These are phyloP conservation scores for Tauraco hartlaubi DNA, from an alignment of 2,797 vertebrate species.

Conservation along the genomic window DNA sequence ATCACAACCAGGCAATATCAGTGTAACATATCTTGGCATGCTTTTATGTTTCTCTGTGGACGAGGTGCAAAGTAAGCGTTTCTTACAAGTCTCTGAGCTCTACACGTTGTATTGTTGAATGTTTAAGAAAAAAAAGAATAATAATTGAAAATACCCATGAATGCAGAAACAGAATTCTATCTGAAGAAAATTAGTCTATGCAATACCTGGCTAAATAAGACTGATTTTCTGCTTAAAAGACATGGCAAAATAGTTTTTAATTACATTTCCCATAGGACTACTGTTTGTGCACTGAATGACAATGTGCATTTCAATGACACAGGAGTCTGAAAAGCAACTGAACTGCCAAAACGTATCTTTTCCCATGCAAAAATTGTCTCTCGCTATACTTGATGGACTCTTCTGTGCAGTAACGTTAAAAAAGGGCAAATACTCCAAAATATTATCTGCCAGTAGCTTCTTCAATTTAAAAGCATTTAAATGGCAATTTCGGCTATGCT, in stretches of 20 bases:
- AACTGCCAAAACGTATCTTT: background rate
- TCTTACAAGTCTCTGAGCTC: background rate
- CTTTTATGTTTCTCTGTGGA: background rate
- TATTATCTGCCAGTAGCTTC: background rate
- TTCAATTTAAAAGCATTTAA: constrained; percentile 20
- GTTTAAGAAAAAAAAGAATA: background rate
- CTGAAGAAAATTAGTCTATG: background rate
- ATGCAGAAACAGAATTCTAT: background rate
- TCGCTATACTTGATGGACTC: background rate
- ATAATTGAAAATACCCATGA: background rate
- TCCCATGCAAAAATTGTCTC: background rate
- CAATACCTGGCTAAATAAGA: background rate
- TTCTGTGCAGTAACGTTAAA: background rate
- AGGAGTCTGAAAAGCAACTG: background rate
- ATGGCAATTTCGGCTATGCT: background rate
- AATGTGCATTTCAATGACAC: background rate
- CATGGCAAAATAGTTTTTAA: background rate
- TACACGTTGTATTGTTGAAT: background rate
- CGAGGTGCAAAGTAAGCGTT: background rate
- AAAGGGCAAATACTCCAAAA: background rate
- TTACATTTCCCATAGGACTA: background rate
- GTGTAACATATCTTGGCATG: accelerated
- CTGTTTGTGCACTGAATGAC: background rate
- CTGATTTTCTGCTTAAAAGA: background rate
- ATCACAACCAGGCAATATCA: background rate